Evolutionary conservation across 2,113 vertebrate genomes (phyloP).

Genomic region (Cynoglossus semilaevis): DNA sequence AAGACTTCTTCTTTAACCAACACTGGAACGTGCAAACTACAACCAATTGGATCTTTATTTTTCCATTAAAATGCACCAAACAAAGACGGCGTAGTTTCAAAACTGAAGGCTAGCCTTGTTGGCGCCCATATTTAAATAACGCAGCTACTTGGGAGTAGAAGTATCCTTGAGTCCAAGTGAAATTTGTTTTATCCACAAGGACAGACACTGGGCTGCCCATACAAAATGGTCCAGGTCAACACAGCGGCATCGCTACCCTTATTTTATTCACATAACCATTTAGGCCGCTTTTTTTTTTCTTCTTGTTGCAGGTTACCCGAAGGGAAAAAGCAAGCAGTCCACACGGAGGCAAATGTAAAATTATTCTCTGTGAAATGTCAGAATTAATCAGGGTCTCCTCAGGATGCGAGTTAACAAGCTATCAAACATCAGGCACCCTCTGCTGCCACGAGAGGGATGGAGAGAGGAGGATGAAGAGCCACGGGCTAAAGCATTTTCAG

Average conservation of each 20-base stretch:
- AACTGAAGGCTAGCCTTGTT: constrained; percentile 27
- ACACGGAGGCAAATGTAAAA: constrained; percentile 51
- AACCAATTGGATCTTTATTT: not conserved
- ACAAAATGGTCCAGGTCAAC: constrained; percentile 13
- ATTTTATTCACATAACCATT: constrained; percentile 44
- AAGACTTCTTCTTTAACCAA: constrained; percentile 1
- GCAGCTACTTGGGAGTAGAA: constrained; percentile 25
- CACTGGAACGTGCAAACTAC: not conserved
- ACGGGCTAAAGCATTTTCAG: constrained; percentile 32
- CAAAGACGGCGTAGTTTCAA: constrained; percentile 14
- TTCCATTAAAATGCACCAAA: constrained; percentile 3
- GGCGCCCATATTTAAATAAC: constrained; percentile 29
- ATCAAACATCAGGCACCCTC: constrained; percentile 43
- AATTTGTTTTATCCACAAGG: constrained; percentile 33
- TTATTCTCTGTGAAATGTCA: constrained; percentile 58
- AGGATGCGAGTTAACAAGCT: constrained; percentile 59
- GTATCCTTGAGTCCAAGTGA: constrained; percentile 42
- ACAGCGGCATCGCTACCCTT: constrained; percentile 4
- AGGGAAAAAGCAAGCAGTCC: constrained; percentile 13
- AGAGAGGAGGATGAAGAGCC: not conserved
- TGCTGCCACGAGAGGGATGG: constrained; percentile 33
- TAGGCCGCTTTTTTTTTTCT: constrained; percentile 15
- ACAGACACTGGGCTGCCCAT: constrained; percentile 21
- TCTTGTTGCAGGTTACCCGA: constrained; percentile 1
- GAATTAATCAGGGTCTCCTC: constrained; percentile 54